phyloP scores from a whole-genome alignment of 1,140 invertebrate genomes.

The Drosophila serrata region DNA sequence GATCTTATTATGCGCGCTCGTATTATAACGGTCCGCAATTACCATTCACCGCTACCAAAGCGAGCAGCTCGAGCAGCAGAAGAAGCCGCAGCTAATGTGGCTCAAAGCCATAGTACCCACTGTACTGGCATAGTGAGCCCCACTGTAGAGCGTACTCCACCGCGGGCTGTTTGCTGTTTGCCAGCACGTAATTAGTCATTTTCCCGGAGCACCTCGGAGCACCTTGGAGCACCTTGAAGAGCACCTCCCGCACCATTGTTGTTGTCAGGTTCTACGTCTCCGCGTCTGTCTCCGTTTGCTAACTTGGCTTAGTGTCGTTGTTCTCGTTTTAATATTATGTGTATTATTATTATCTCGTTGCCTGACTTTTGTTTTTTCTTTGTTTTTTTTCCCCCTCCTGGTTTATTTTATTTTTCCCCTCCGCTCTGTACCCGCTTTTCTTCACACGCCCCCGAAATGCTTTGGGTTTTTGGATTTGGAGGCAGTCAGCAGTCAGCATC shows the following conservation, averaged over 20 bases:
- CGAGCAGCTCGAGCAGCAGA: conserved; percentile 50
- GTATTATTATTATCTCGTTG: conserved; percentile 70
- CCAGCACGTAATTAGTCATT: conserved; percentile 74
- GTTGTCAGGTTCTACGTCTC: conserved; percentile 31
- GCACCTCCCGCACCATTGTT: conserved; percentile 37
- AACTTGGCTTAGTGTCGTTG: conserved; percentile 62
- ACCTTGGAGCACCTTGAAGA: conserved; percentile 1
- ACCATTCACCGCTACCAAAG: conserved; percentile 80
- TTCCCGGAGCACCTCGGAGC: conserved; percentile 53
- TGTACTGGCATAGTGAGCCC: conserved; percentile 1
- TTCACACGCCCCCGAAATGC: conserved; percentile 67
- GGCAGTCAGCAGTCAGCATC: conserved; percentile 55
- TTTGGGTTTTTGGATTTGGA: not conserved
- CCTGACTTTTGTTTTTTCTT: conserved; percentile 46
- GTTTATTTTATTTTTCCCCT: conserved; percentile 23
- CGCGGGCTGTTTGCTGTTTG: conserved; percentile 13
- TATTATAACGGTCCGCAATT: conserved; percentile 80
- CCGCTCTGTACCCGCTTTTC: conserved; percentile 32
- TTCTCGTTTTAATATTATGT: conserved; percentile 73
- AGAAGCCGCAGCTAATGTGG: conserved; percentile 62
- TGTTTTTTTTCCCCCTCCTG: too few species aligned
- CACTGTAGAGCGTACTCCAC: conserved; percentile 1
- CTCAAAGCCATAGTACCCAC: conserved; percentile 19
- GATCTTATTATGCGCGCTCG: conserved; percentile 79
- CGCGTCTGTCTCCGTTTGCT: conserved; percentile 3